phyloP scores from a whole-genome alignment of 2,888 invertebrate species.

The Apodemia duryi region DNA sequence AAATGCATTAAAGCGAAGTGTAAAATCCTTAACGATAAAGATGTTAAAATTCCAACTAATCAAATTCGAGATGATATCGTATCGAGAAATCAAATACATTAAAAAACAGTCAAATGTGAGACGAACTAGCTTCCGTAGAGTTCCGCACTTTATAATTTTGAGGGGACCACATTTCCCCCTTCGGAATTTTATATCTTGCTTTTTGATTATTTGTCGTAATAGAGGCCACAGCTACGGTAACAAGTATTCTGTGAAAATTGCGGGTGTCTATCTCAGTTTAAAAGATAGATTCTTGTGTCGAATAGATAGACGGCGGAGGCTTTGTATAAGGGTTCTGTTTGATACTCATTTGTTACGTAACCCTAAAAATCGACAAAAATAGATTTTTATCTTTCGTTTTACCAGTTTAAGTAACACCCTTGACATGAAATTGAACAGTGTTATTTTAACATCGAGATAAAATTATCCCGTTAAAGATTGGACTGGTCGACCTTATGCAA shows the following conservation, averaged over 20 bases:
- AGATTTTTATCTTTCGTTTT: conserved; percentile 10
- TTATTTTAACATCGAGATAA: conserved; percentile 9
- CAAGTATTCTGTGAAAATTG: too few species aligned
- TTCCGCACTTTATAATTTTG: too few species aligned
- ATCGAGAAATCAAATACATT: not conserved
- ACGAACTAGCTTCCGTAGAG: too few species aligned
- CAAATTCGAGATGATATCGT: not conserved
- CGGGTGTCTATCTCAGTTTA: too few species aligned
- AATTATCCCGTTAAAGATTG: conserved; percentile 28
- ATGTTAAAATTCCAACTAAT: not conserved
- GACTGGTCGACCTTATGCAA: conserved; percentile 57
- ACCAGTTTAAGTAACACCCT: conserved; percentile 11
- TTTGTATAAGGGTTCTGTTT: too few species aligned
- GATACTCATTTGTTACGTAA: not conserved
- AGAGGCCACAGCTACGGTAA: too few species aligned
- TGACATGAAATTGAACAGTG: conserved; percentile 13
- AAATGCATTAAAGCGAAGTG: not conserved
- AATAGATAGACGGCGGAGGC: too few species aligned
- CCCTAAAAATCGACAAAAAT: conserved; percentile 1
- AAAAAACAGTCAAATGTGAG: not conserved
- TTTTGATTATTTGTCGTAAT: too few species aligned
- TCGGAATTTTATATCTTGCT: too few species aligned
- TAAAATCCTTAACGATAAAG: not conserved
- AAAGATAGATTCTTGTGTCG: too few species aligned
- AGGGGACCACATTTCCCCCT: too few species aligned